phyloP scores from a whole-genome alignment of 2,797 vertebrate species.

The Hyperoplus lanceolatus region DNA sequence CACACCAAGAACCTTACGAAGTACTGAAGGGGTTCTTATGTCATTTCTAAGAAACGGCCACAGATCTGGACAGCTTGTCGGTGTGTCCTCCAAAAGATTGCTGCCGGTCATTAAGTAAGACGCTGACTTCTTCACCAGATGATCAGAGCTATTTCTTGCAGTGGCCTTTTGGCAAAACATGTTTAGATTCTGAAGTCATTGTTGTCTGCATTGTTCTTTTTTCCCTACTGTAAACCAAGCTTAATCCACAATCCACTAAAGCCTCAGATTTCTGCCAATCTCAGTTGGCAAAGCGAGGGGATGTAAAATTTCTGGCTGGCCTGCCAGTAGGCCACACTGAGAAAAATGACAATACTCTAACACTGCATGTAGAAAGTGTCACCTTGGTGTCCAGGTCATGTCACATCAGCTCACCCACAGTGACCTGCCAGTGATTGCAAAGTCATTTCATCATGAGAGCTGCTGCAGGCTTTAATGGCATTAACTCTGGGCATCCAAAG shows the following conservation, averaged over 20 bases:
- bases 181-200: conserved; percentile 29
- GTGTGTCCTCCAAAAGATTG: conserved; percentile 38
- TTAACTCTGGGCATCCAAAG: conserved; percentile 45
- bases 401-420: conserved; percentile 45
- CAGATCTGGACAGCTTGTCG: conserved; percentile 45
- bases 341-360: conserved; percentile 38
- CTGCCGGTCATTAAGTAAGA: conserved; percentile 29
- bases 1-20: conserved; percentile 59
- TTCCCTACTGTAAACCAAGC: conserved; percentile 58
- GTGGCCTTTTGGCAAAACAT: conserved; percentile 39
- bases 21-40: conserved; percentile 40
- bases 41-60: conserved; percentile 51
- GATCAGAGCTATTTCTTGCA: conserved; percentile 33
- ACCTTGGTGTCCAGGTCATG: conserved; percentile 53
- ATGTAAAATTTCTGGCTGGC: conserved; percentile 20
- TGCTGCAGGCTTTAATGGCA: conserved; percentile 52
- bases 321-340: conserved; percentile 25
- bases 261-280: conserved; percentile 76
- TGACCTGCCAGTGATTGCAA: conserved; percentile 36
- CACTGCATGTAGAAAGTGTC: conserved; percentile 39
- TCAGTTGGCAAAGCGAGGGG: conserved; percentile 56
- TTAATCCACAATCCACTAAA: conserved; percentile 83
- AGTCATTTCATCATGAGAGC: conserved; percentile 58
- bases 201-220: conserved; percentile 67
- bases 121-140: not conserved